phyloP scores from a whole-genome alignment of 2,888 invertebrate species.

The Parapristionchus giblindavisi region DNA sequence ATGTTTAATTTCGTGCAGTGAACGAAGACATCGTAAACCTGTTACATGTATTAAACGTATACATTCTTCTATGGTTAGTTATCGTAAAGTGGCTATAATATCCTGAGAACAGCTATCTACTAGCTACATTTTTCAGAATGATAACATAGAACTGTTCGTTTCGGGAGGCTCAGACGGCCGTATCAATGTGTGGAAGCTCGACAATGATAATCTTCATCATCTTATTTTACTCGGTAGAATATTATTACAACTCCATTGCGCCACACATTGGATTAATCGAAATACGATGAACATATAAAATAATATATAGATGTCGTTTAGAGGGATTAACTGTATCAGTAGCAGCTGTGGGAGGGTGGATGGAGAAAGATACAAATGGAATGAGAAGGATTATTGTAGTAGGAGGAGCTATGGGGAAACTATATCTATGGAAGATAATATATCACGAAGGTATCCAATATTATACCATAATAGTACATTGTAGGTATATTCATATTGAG shows the following conservation, averaged over 20 bases:
- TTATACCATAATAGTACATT: too few relatives aligned
- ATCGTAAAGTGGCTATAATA: neutral
- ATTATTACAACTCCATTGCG: neutral
- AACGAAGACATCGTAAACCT: slow-evolving; percentile 47
- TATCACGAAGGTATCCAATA: neutral
- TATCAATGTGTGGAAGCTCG: slow-evolving; percentile 41
- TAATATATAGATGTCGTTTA: neutral
- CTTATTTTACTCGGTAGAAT: slow-evolving; percentile 9
- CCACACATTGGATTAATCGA: neutral
- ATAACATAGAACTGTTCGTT: slow-evolving; percentile 31
- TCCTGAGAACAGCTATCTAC: neutral
- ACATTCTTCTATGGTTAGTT: slow-evolving; percentile 36
- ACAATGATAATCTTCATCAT: neutral
- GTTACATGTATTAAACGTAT: slow-evolving; percentile 49
- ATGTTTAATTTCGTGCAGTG: slow-evolving; percentile 20
- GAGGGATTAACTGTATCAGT: neutral
- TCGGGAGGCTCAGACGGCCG: slow-evolving; percentile 40
- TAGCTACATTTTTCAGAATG: slow-evolving; percentile 12
- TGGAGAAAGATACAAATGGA: neutral
- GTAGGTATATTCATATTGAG: neutral
- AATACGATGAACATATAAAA: neutral
- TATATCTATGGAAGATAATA: slow-evolving; percentile 14
- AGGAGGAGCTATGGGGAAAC: neutral
- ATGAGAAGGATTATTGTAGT: neutral
- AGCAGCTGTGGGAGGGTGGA: slow-evolving; percentile 26